Evolutionary conservation across 2,113 vertebrate species (phyloP).

Genomic region (Myodes glareolus): DNA sequence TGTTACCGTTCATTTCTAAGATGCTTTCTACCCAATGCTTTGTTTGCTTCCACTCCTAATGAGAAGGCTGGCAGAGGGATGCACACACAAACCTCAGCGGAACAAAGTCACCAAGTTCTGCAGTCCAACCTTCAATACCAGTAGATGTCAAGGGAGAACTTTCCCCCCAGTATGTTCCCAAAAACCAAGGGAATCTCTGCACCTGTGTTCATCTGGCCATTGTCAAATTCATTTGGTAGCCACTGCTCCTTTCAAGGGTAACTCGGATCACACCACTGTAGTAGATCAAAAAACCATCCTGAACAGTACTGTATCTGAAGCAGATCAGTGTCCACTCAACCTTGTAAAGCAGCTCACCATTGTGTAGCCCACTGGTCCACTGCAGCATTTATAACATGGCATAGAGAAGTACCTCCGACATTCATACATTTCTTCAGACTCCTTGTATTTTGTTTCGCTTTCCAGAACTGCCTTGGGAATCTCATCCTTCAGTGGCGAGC

Average conservation of each 20-base stretch:
- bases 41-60: background rate
- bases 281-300: conserved; percentile 15
- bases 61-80: background rate
- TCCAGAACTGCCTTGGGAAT: background rate
- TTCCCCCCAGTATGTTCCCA: background rate
- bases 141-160: background rate
- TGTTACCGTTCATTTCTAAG: background rate
- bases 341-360: background rate
- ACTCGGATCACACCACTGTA: background rate
- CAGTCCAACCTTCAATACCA: background rate
- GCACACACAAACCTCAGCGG: background rate
- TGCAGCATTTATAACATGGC: background rate
- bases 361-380: background rate
- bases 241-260: background rate
- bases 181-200: background rate
- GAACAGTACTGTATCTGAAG: conserved; percentile 6
- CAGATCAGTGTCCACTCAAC: background rate
- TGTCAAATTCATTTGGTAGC: background rate
- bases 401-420: background rate
- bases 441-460: background rate
- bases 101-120: background rate
- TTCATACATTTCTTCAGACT: background rate
- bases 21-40: background rate
- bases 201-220: background rate
- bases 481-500: background rate